Conservation (phyloP, 2,113 vertebrate species). For the Platichthys flesus region DNA sequence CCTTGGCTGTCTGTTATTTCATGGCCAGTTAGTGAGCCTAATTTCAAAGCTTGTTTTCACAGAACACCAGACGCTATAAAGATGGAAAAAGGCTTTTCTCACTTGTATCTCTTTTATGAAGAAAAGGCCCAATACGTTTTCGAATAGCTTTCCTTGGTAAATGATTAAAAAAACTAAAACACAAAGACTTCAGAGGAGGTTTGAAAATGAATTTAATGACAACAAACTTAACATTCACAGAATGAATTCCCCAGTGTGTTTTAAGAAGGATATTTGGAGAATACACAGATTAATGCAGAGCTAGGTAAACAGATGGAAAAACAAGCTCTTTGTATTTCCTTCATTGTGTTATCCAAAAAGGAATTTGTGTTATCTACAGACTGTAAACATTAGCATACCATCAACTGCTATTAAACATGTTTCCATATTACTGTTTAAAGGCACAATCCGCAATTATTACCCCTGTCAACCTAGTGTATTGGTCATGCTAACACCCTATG, state of each 20-base stretch:
- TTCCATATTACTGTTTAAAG: not conserved
- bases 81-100: conserved; percentile 40
- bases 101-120: conserved; percentile 55
- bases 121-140: conserved; percentile 53
- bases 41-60: conserved; percentile 65
- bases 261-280: conserved; percentile 37
- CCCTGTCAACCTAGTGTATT: too few relatives aligned
- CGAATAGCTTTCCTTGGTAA: conserved; percentile 56
- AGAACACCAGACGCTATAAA: conserved; percentile 63
- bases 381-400: not conserved
- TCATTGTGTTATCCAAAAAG: conserved; percentile 12
- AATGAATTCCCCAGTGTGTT: conserved; percentile 59
- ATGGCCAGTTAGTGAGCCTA: conserved; percentile 70
- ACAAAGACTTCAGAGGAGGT: conserved; percentile 29
- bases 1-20: conserved; percentile 67
- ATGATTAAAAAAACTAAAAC: conserved; percentile 40
- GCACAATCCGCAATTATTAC: not conserved
- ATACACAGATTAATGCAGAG: conserved; percentile 31
- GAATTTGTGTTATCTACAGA: conserved; percentile 7
- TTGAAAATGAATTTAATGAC: conserved; percentile 54
- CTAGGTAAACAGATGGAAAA: not conserved
- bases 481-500: not conserved
- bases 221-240: conserved; percentile 44
- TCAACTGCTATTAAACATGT: not conserved
- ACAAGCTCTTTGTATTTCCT: conserved; percentile 9